Conservation (phyloP, 2,797 vertebrate species). For the Falco rusticolus region DNA sequence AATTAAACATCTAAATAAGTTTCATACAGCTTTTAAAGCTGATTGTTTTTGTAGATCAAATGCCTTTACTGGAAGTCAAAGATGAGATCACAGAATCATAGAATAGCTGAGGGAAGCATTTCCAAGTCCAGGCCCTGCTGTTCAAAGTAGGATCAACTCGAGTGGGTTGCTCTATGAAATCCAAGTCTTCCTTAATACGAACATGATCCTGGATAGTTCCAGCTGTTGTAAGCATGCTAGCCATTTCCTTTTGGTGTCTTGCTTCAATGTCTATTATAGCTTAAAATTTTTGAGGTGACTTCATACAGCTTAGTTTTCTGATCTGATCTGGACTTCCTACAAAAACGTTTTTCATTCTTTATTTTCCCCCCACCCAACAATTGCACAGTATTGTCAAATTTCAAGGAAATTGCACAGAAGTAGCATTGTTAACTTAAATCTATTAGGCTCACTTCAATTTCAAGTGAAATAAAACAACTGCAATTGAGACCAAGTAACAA, state of each 20-base stretch:
- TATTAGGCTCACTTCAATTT: neutral
- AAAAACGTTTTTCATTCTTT: neutral
- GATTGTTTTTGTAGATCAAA: neutral
- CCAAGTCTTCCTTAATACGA: neutral
- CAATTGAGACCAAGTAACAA: neutral
- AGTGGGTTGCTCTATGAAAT: slow-evolving; percentile 1
- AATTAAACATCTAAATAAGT: neutral
- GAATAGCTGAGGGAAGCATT: neutral
- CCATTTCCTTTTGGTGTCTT: slow-evolving; percentile 35
- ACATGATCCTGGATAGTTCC: neutral
- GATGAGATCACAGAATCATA: neutral
- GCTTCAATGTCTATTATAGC: neutral
- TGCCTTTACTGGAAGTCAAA: neutral
- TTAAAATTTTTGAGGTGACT: neutral
- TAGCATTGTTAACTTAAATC: neutral
- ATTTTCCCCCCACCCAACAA: neutral
- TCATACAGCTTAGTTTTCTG: neutral
- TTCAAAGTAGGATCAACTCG: neutral
- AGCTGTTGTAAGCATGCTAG: slow-evolving; percentile 14
- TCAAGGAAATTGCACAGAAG: neutral
- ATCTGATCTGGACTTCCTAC: neutral
- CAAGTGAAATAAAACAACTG: neutral
- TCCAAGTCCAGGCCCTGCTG: neutral
- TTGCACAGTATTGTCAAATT: neutral
- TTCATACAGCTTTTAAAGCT: neutral